Percentiles rank a stretch among this genome's conserved stretches.
phyloP scores from a whole-genome alignment of 2,888 invertebrate genomes.

The Nasonia oneida region DNA sequence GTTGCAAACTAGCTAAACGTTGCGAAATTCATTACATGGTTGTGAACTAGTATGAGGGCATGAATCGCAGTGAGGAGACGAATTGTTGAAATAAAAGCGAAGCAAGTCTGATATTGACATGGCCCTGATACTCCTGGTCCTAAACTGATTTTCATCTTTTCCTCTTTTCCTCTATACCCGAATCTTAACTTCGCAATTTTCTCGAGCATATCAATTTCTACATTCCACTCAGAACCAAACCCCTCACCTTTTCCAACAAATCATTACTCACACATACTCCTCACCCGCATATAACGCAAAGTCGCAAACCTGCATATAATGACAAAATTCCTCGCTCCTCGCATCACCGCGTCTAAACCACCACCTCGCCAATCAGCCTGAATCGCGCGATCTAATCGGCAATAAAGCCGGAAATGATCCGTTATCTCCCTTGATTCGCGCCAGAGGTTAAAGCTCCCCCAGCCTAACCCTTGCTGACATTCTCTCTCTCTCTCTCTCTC shows the following conservation, averaged over 20 bases:
- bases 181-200: no score
- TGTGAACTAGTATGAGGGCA: neutral
- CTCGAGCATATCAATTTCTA: neutral
- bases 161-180: neutral
- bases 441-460: conserved; percentile 40
- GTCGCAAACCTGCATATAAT: neutral
- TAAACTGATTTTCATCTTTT: neutral
- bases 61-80: neutral
- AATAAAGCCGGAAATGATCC: conserved; percentile 19
- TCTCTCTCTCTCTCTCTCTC: neutral
- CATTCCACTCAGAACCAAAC: neutral
- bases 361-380: neutral
- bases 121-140: neutral
- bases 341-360: neutral
- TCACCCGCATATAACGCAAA: no score
- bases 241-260: no score
- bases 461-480: neutral
- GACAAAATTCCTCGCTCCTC: neutral
- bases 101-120: neutral
- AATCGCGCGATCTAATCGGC: neutral
- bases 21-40: neutral
- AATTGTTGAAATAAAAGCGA: neutral
- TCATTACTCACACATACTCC: neutral
- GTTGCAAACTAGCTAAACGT: neutral
- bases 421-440: neutral